phyloP scores from a whole-genome alignment of 2,113 vertebrate species.

The Cheirogaleus medius region DNA sequence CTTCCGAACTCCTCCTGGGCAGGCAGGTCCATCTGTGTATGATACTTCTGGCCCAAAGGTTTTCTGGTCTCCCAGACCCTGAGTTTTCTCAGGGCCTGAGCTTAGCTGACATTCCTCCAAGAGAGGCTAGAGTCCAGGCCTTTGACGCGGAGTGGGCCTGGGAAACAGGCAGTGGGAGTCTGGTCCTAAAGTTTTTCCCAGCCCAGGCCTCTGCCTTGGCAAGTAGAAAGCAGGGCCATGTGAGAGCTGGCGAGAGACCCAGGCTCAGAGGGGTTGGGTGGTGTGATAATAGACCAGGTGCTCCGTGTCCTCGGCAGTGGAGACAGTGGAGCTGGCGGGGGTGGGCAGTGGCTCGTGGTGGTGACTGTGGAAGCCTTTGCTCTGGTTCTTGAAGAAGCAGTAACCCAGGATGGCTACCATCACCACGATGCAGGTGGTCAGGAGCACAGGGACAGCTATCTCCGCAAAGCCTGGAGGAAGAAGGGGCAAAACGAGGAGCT shows the following conservation, averaged over 20 bases:
- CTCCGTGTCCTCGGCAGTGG: conserved; percentile 88
- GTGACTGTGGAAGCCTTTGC: conserved; percentile 74
- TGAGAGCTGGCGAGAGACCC: background rate
- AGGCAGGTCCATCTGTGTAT: background rate
- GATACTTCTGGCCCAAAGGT: background rate
- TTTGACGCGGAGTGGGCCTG: background rate
- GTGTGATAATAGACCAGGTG: conserved; percentile 92
- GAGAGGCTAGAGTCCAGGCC: background rate
- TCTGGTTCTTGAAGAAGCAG: conserved; percentile 89
- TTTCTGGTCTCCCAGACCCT: background rate
- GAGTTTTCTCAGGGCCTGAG: conserved; percentile 28
- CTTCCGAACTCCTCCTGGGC: background rate
- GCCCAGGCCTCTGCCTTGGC: background rate
- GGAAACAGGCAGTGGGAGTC: background rate
- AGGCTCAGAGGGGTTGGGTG: conserved; percentile 93
- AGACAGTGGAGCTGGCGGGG: conserved; percentile 84
- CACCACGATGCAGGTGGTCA: conserved; percentile 87
- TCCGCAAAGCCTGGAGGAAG: conserved; percentile 80
- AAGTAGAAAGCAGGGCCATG: conserved; percentile 25
- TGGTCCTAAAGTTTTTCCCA: background rate
- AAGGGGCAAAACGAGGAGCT: background rate
- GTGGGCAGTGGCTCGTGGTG: conserved; percentile 85
- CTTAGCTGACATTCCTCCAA: background rate
- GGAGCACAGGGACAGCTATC: conserved; percentile 84
- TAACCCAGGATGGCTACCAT: conserved; percentile 88